Base-by-base conservation (phyloP, 2,888 invertebrate genomes). In the Dynastes tityus region DNA sequence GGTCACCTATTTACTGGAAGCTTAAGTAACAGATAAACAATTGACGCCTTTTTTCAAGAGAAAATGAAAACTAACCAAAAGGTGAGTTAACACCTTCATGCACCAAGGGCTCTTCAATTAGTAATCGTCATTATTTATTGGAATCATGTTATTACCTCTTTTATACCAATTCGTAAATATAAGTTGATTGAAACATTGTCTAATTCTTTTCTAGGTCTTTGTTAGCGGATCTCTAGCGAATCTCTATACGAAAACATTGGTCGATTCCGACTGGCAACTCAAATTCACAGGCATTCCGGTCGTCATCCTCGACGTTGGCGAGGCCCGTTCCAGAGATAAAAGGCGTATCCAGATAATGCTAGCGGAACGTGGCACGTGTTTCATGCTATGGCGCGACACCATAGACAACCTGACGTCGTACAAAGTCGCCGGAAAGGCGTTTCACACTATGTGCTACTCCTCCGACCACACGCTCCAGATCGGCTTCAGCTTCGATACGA, bases 371-470 rank as follows among this genome's bases (percentile, higher is more conserved):
- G 95, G 96, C 16, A 95, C 95, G 1, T 95, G 95, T 78, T 95
- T 96, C 88, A 93, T 94, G 77, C 88, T 96, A 29, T 96, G 96
- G 96, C 92, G 92, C 82, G 96, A 96, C 88, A 93, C 92, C 70
- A 94, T 96, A 83, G 95, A 95, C 88, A 94, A 95, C 86, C 89
- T 95, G 81, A 94, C 94, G 8, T 92, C 93, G 78, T 96, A 96
- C 89, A 92, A 91, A 86, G 91, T 92, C 16, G 91, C 92, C 16
- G 93, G 94, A 0, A 92, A 93, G 58, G 93, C 94, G 55, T 96
- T 96, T 87, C 96, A 96, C 88, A 96, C 95, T 58, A 93, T 96
- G 93, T 93, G 94, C 88, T 90, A 94, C 82, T 95, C 95, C 11
- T 90, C 91, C 49, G 95, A 96, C 87, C 95, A 95, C 88, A 92